A percentile compares a stretch with the other conserved stretches of the same genome.
Conservation (phyloP, 2,113 vertebrate species). For the Oryzias melastigma region DNA sequence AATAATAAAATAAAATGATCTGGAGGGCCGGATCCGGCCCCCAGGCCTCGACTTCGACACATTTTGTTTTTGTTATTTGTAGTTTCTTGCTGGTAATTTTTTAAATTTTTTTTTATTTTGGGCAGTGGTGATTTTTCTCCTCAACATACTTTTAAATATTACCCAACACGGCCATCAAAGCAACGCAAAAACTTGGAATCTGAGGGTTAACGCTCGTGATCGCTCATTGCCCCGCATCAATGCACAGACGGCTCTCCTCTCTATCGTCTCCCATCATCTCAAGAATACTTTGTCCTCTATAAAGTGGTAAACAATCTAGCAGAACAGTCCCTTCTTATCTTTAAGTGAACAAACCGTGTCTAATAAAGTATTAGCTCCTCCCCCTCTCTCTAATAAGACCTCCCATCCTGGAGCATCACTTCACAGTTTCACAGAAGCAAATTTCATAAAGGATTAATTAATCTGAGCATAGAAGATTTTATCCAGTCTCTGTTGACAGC, state of each 20-base stretch:
- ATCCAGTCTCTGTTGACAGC: conserved; percentile 21
- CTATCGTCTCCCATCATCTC: conserved; percentile 19
- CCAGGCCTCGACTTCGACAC: no score
- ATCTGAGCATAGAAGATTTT: conserved; percentile 23
- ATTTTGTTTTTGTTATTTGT: no score
- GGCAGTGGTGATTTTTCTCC: no score
- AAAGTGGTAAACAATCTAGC: conserved; percentile 21
- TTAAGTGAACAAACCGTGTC: conserved; percentile 14
- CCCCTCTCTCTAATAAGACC: not conserved
- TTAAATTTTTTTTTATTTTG: no score
- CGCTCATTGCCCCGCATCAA: conserved; percentile 31
- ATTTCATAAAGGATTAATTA: conserved; percentile 37
- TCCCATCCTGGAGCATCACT: not conserved
- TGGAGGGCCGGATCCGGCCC: no score
- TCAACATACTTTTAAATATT: no score
- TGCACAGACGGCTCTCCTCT: conserved; percentile 34
- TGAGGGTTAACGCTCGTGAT: conserved; percentile 1
- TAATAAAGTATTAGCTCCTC: conserved; percentile 16
- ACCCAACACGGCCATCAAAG: no score
- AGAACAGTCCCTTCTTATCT: conserved; percentile 24
- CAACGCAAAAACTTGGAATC: not conserved
- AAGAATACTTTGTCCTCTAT: conserved; percentile 40
- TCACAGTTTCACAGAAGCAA: not conserved
- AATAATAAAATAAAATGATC: no score
- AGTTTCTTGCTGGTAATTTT: no score